These are phyloP conservation scores for Potorous gilbertii DNA, from an alignment of 2,797 vertebrate species.

Conservation along the genomic window DNA sequence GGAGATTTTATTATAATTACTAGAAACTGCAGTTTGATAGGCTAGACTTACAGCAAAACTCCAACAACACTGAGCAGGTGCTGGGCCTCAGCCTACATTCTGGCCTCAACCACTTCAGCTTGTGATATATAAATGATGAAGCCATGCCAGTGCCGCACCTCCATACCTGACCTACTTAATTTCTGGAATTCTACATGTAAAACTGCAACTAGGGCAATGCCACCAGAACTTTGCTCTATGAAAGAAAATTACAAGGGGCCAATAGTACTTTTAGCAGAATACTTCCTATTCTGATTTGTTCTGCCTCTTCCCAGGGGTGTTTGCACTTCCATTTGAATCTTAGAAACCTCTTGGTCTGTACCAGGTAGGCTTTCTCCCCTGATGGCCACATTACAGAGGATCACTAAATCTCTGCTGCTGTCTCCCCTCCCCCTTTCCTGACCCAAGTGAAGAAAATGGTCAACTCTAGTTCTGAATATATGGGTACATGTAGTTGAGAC, in stretches of 20 bases:
- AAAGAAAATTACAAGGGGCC: not conserved
- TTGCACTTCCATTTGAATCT: not conserved
- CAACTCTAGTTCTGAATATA: not conserved
- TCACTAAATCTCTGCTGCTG: not conserved
- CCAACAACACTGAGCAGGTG: not conserved
- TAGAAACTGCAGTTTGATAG: not conserved
- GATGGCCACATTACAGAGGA: not conserved
- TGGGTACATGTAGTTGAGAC: not conserved
- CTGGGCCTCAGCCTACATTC: not conserved
- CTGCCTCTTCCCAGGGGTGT: not conserved
- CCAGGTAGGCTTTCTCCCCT: not conserved
- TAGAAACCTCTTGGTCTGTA: not conserved
- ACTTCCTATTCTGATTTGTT: not conserved
- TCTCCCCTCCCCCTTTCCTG: not conserved
- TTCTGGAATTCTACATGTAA: not conserved
- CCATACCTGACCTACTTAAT: not conserved
- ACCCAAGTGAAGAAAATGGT: not conserved
- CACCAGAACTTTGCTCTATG: not conserved
- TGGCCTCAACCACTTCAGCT: rapidly evolving
- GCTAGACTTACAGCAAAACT: not conserved
- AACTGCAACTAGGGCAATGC: not conserved
- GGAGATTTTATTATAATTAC: not conserved
- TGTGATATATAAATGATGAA: rapidly evolving
- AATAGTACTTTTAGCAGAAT: not conserved
- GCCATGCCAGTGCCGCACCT: rapidly evolving